phyloP scores from a whole-genome alignment of 2,113 vertebrate genomes.

The Ophiodon elongatus region DNA sequence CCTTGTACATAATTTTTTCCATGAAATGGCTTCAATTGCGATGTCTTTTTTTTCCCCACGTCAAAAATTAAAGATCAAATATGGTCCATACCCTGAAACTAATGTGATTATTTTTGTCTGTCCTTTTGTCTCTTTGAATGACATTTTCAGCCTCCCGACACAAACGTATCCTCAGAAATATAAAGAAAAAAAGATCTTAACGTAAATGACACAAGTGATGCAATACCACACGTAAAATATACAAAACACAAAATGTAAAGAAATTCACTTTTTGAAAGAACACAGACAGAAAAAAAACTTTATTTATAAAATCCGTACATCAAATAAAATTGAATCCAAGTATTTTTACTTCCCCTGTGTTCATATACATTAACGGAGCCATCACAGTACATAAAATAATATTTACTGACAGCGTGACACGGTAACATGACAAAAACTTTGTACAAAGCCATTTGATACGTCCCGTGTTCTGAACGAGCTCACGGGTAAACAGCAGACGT shows the following conservation, averaged over 20 bases:
- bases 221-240: not conserved
- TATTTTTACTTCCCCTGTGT: not conserved
- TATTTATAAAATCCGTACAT: not conserved
- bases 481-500: constrained; percentile 34
- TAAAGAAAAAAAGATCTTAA: not conserved
- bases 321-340: not conserved
- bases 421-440: not conserved
- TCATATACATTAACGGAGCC: constrained; percentile 2
- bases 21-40: constrained; percentile 81
- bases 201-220: not conserved
- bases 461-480: not conserved
- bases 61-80: constrained; percentile 77
- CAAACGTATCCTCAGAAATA: not conserved
- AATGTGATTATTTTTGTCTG: not conserved
- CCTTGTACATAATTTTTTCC: constrained; percentile 82
- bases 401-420: constrained; percentile 44
- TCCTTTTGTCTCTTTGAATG: not conserved
- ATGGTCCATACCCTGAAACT: constrained; percentile 28
- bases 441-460: constrained; percentile 12
- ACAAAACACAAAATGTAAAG: not conserved
- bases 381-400: constrained; percentile 40
- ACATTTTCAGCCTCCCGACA: not conserved
- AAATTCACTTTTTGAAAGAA: not conserved
- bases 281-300: not conserved
- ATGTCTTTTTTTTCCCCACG: constrained; percentile 46